Evolutionary conservation across 2,113 vertebrate genomes (phyloP).

Genomic region (Myrmecophaga tridactyla): DNA sequence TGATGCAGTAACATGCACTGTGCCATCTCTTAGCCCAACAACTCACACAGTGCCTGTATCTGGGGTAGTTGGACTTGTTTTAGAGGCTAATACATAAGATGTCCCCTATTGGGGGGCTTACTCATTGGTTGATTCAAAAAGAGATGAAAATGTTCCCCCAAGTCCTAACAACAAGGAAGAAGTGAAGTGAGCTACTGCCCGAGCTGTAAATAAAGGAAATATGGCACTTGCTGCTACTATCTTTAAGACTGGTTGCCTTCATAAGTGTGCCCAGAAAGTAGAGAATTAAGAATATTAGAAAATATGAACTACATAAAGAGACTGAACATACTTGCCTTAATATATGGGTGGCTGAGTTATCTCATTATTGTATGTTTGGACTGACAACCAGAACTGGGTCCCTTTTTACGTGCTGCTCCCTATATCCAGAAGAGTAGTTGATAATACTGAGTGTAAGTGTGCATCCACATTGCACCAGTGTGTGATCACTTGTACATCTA

Average conservation of each 20-base stretch:
- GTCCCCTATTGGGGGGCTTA: background rate
- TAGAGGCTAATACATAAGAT: background rate
- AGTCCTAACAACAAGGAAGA: background rate
- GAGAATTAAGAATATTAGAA: background rate
- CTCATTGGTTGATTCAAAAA: background rate
- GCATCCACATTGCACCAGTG: accelerated
- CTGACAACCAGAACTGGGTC: background rate
- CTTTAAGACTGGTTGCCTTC: background rate
- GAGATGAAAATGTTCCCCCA: background rate
- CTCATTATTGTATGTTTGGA: background rate
- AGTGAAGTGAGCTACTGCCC: background rate
- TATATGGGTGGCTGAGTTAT: background rate
- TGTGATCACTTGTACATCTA: background rate
- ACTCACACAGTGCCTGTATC: background rate
- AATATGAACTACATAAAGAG: background rate
- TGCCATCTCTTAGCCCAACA: background rate
- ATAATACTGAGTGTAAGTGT: background rate
- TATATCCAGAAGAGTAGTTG: background rate
- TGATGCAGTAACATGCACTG: accelerated
- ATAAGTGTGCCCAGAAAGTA: background rate
- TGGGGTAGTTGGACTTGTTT: background rate
- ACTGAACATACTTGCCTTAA: background rate
- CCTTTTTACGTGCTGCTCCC: background rate
- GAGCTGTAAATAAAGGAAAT: background rate
- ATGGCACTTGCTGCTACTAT: background rate